These are phyloP conservation scores for Odocoileus hemionus DNA, from an alignment of 2,113 vertebrate species.

Conservation along the genomic window DNA sequence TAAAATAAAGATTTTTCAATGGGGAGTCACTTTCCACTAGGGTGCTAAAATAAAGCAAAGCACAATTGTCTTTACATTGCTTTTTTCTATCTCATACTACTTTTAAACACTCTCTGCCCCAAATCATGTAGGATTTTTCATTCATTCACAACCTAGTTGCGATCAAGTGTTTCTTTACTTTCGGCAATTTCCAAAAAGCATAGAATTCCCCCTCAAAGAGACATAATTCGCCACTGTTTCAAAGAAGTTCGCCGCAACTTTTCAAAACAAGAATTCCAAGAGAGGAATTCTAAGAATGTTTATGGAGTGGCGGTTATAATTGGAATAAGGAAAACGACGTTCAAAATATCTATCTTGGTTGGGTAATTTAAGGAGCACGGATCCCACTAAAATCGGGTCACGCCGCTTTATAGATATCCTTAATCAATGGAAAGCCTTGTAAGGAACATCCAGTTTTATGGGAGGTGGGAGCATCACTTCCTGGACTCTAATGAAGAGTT, in stretches of 20 bases:
- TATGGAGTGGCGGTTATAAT: not conserved
- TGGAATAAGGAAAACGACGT: not conserved
- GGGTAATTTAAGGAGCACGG: not conserved
- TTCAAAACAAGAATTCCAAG: not conserved
- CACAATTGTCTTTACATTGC: not conserved
- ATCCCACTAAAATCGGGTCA: not conserved
- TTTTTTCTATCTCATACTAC: not conserved
- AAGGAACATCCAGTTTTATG: conserved; percentile 33
- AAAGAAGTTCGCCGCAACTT: not conserved
- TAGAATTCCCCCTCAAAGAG: not conserved
- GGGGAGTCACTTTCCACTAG: not conserved
- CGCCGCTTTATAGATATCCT: not conserved
- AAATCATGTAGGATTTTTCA: not conserved
- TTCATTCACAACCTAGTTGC: not conserved
- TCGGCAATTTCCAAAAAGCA: not conserved
- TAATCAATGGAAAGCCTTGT: not conserved
- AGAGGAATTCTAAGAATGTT: not conserved
- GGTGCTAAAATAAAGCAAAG: not conserved
- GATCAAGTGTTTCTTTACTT: not conserved
- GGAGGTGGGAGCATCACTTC: not conserved
- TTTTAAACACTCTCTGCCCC: not conserved
- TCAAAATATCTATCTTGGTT: not conserved
- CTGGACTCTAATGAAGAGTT: not conserved
- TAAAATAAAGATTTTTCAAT: not conserved
- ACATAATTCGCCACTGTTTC: not conserved